Evolutionary conservation across 1,140 invertebrate species (phyloP).

Genomic region (Calliopsis andreniformis): DNA sequence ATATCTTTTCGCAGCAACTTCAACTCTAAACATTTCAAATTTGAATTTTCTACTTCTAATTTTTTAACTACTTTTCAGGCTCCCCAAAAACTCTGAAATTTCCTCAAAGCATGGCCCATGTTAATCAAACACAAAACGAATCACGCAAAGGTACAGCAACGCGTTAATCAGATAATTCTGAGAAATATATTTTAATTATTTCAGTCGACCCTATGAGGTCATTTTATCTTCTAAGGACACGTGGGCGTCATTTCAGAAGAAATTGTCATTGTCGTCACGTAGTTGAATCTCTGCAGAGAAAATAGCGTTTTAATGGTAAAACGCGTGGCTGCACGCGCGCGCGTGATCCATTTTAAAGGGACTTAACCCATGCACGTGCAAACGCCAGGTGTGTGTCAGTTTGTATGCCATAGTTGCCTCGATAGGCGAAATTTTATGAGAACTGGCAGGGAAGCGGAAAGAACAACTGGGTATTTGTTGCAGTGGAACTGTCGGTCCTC

Average conservation of each 20-base stretch:
- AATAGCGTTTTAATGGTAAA: conserved; percentile 23
- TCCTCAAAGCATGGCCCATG: too few relatives aligned
- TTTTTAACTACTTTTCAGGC: too few relatives aligned
- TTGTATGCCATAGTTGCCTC: background rate
- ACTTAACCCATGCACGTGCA: background rate
- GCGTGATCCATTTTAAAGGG: conserved; percentile 20
- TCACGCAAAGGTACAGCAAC: too few relatives aligned
- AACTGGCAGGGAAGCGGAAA: background rate
- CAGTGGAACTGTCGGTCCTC: background rate
- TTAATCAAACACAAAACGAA: too few relatives aligned
- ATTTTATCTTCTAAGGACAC: background rate
- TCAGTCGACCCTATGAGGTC: too few relatives aligned
- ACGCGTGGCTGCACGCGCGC: conserved; percentile 8
- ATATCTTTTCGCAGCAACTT: too few relatives aligned
- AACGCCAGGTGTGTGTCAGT: background rate
- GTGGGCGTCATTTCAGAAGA: background rate
- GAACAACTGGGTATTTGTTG: background rate
- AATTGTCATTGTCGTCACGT: conserved; percentile 20
- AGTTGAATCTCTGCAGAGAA: conserved; percentile 4
- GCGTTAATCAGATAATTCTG: too few relatives aligned
- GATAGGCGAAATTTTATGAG: conserved; percentile 19
- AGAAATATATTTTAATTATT: too few relatives aligned
- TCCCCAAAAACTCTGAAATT: too few relatives aligned
- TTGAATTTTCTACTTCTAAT: too few relatives aligned
- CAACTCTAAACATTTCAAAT: too few relatives aligned